Conservation (phyloP, 1,140 invertebrate species). For the Euwallacea similis region DNA sequence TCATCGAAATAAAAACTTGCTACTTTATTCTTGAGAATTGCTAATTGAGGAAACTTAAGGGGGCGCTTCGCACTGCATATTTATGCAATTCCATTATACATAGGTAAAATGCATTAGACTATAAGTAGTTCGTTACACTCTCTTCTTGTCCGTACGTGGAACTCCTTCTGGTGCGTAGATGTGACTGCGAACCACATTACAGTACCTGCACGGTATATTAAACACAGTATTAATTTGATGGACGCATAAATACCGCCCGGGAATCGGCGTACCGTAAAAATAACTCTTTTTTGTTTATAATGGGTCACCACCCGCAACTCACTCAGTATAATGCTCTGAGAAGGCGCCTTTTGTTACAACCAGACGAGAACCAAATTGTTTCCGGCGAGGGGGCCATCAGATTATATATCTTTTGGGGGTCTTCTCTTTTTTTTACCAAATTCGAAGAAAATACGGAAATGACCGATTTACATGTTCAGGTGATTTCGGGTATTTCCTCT, state of each 20-base stretch:
- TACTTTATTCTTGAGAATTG: no score
- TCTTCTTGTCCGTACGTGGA: not conserved
- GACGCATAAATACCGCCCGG: constrained; percentile 33
- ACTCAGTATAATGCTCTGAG: constrained; percentile 36
- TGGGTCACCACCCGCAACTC: constrained; percentile 38
- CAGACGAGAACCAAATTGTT: constrained; percentile 38
- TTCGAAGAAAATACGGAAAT: constrained; percentile 28
- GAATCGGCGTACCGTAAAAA: constrained; percentile 34
- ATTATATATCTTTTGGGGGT: constrained; percentile 26
- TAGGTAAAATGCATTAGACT: no score
- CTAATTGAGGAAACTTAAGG: no score
- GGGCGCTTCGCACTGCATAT: no score
- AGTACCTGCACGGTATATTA: constrained; percentile 33
- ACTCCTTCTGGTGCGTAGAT: constrained; percentile 5
- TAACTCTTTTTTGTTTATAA: constrained; percentile 39
- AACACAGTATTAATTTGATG: constrained; percentile 37
- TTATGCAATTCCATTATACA: no score
- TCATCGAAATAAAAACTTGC: no score
- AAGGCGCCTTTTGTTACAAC: constrained; percentile 36
- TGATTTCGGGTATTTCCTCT: no score
- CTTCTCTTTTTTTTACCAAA: constrained; percentile 22
- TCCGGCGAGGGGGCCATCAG: constrained; percentile 28
- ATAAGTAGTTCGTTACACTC: no score
- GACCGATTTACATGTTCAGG: constrained; percentile 15
- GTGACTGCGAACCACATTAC: not conserved